These are phyloP conservation scores for Sogatella furcifera DNA, from an alignment of 1,140 invertebrate genomes.

Conservation along the genomic window DNA sequence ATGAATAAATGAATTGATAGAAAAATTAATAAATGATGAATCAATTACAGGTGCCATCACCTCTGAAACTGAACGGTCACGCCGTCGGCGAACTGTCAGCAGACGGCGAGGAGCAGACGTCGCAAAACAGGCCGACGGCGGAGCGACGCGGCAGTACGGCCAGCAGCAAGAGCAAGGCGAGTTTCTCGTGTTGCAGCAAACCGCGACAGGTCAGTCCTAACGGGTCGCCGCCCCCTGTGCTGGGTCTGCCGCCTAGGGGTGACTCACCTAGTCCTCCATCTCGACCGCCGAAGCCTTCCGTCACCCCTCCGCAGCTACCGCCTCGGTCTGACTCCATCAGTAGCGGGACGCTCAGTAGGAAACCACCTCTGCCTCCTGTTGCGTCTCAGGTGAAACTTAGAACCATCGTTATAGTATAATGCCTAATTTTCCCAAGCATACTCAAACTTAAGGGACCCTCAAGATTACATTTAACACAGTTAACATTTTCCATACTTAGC, in stretches of 20 bases:
- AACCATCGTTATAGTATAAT: too few species aligned
- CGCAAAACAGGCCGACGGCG: background rate
- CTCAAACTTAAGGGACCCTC: too few species aligned
- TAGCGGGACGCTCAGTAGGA: conserved; percentile 37
- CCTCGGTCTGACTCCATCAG: conserved; percentile 40
- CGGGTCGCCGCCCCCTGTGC: background rate
- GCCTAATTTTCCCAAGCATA: too few species aligned
- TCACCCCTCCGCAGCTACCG: conserved; percentile 41
- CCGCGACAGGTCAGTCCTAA: conserved; percentile 16
- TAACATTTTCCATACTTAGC: too few species aligned
- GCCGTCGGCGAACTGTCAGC: background rate
- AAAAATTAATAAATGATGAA: too few species aligned
- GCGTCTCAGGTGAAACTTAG: conserved; percentile 44
- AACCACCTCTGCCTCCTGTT: conserved; percentile 57
- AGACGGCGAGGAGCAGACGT: background rate
- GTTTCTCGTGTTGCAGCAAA: conserved; percentile 20
- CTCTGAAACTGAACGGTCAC: conserved; percentile 2
- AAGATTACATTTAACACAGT: too few species aligned
- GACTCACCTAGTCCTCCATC: conserved; percentile 32
- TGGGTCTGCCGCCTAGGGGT: conserved; percentile 7
- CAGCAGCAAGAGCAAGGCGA: background rate
- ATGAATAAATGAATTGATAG: too few species aligned
- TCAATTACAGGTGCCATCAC: background rate
- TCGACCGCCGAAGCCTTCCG: conserved; percentile 40
- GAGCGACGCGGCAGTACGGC: conserved; percentile 10